Evolutionary conservation across 1,140 invertebrate genomes (phyloP), one percentile per base, ranked within the genome.

Genomic region (Arion vulgaris): DNA sequence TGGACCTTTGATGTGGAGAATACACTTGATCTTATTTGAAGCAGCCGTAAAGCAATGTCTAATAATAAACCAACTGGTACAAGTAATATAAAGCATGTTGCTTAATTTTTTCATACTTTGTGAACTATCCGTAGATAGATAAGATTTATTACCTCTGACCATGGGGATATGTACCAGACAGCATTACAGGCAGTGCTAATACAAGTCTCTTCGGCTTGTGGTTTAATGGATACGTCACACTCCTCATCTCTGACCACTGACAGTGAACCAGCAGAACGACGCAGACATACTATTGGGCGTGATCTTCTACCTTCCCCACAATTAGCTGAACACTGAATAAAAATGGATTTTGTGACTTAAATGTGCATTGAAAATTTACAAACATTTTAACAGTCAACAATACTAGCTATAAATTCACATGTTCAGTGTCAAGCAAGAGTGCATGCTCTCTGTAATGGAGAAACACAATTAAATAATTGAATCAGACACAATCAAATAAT

Each of bases 121-220:
- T 34, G 0, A 38, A 15, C 49, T 5, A 23, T 34, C 74, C 23
- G 19, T 1, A 76, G 51, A 76, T 7, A 45, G 41, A 15, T 7
- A 45, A 11, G 53, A 57, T n/a, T n/a, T 19, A 57, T 51, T 85
- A 92, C 91, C 90, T 91, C 68, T 38, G 86, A 78, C 91, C 91
- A 92, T 28, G 86, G 83, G 2, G 89, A 88, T 82, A 89, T 88
- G 83, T 88, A 90, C 90, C 91, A 92, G 69, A 89, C 83, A n/a
- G 90, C 39, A 15, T 80, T 82, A 83, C 91, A 92, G 0, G 72
- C 82, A 4, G 88, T 87, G 28, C 77, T 77, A 23, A 84, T 81
- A 84, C 91, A 91, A 4, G 83, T 57, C 79, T 87, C 82, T 39
- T 88, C 82, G 5, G 74, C 85, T 17, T 74, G 39, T 45, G 91